A percentile compares a stretch with the other conserved stretches of the same genome.
These are phyloP conservation scores for Malthinus flaveolus DNA, from an alignment of 2,888 invertebrate genomes.

Conservation along the genomic window DNA sequence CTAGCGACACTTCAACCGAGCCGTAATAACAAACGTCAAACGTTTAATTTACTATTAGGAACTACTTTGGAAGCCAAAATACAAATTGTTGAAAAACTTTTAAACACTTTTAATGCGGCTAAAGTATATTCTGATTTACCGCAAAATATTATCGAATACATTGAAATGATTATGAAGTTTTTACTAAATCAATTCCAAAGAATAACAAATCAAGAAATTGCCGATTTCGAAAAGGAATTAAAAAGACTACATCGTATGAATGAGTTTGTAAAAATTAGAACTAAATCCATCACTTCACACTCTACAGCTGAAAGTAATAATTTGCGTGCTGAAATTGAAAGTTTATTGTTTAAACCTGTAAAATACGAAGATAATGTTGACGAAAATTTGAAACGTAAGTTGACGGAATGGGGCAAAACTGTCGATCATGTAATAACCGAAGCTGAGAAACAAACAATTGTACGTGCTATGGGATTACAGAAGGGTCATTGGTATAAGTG, in stretches of 20 bases:
- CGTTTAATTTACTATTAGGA: conserved; percentile 17
- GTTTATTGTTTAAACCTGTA: conserved; percentile 24
- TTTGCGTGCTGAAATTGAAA: conserved; percentile 9
- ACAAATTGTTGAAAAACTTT: background rate
- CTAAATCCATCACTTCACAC: background rate
- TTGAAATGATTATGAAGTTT: conserved; percentile 47
- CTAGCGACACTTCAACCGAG: background rate
- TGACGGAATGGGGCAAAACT: conserved; percentile 26
- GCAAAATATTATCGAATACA: background rate
- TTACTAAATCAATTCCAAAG: conserved; percentile 33
- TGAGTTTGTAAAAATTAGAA: conserved; percentile 33
- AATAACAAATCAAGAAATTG: conserved; percentile 44
- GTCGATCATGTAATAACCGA: conserved; percentile 46
- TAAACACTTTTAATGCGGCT: background rate
- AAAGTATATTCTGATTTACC: background rate
- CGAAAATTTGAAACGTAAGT: conserved; percentile 22
- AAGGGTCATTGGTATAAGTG: conserved; percentile 74
- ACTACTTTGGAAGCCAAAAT: background rate
- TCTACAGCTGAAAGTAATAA: background rate
- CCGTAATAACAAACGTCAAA: background rate
- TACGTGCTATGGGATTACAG: conserved; percentile 59
- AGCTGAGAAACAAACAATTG: conserved; percentile 59
- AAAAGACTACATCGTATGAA: conserved; percentile 42
- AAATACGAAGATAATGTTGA: conserved; percentile 32
- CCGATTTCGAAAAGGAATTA: conserved; percentile 44